phyloP scores from a whole-genome alignment of 2,797 vertebrate genomes.

The Melanogrammus aeglefinus region DNA sequence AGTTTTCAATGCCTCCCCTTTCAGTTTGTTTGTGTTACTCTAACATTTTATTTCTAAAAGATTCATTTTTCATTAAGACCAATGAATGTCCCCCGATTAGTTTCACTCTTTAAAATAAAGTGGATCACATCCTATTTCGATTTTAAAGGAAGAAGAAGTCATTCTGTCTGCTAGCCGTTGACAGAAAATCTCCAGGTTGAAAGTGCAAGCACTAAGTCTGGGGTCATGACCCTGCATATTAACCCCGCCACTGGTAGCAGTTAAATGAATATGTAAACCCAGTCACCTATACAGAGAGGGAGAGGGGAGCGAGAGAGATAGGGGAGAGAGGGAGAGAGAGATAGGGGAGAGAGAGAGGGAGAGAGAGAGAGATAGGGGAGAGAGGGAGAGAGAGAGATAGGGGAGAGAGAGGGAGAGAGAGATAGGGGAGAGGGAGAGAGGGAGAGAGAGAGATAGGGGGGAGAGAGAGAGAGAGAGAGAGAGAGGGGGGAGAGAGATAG shows the following conservation, averaged over 20 bases:
- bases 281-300: conserved; percentile 27
- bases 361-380: neutral
- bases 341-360: neutral
- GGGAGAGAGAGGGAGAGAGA: neutral
- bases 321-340: neutral
- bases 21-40: neutral
- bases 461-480: neutral
- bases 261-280: conserved; percentile 35
- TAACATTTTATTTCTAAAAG: neutral
- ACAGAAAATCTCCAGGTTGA: conserved; percentile 33
- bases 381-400: neutral
- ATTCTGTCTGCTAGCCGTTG: conserved; percentile 18
- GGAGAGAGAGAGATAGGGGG: neutral
- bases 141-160: neutral
- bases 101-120: neutral
- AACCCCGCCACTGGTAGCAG: conserved; percentile 47
- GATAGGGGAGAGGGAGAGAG: neutral
- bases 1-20: neutral
- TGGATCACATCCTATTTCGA: neutral
- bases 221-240: conserved; percentile 56
- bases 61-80: neutral
- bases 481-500: neutral
- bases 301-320: no score
- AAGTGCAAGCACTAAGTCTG: conserved; percentile 48
- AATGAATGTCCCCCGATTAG: no score